Evolutionary conservation across 2,113 vertebrate species (phyloP).

Genomic region (Lycocorax pyrrhopterus): DNA sequence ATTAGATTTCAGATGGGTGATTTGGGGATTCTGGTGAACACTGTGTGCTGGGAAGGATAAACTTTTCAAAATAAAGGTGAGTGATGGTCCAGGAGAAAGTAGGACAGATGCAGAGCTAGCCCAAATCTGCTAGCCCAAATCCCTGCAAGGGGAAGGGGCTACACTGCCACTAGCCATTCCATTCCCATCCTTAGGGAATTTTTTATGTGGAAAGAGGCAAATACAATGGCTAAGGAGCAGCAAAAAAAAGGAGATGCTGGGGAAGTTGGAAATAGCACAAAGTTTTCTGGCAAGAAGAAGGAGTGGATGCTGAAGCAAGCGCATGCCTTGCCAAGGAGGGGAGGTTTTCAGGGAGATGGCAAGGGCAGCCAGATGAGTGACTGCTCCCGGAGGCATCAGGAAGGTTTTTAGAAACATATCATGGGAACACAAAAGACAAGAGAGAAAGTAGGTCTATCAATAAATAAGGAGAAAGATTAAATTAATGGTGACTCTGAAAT

Average conservation of each 20-base stretch:
- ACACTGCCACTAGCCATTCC: background rate
- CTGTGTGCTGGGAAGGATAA: background rate
- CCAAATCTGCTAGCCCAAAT: background rate
- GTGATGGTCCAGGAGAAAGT: background rate
- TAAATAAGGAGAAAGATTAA: constrained; percentile 48
- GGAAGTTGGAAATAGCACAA: background rate
- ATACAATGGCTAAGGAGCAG: rapidly evolving
- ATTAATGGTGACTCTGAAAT: constrained; percentile 13
- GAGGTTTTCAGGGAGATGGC: background rate
- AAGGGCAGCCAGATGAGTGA: background rate
- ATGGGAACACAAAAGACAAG: background rate
- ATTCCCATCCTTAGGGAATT: background rate
- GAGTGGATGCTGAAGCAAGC: background rate
- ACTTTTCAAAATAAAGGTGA: background rate
- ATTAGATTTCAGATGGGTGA: background rate
- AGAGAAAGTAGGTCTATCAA: constrained; percentile 28
- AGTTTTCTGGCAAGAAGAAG: background rate
- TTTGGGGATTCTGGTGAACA: background rate
- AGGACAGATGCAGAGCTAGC: background rate
- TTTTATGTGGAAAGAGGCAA: background rate
- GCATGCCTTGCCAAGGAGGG: background rate
- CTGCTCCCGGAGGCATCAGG: background rate
- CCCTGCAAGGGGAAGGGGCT: background rate
- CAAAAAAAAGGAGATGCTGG: background rate
- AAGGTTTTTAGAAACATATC: constrained; percentile 32